These are phyloP conservation scores for Fragum whitleyi DNA, from an alignment of 2,888 invertebrate genomes.

Conservation along the genomic window DNA sequence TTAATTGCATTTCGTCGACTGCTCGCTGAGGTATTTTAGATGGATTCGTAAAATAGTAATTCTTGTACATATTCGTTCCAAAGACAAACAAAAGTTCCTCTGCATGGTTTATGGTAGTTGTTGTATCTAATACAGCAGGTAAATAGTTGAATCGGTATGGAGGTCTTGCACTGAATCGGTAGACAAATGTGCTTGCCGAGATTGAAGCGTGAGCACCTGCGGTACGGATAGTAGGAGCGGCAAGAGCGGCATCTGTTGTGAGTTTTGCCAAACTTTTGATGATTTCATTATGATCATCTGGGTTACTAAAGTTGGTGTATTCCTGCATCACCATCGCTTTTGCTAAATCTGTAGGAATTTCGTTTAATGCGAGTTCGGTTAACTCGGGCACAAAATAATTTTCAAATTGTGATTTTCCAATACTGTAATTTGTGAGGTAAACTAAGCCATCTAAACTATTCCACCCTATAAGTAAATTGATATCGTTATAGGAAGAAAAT, in stretches of 20 bases:
- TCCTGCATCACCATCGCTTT: neutral
- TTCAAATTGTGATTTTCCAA: too few species aligned
- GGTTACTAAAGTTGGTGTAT: slow-evolving; percentile 28
- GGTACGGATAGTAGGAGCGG: slow-evolving; percentile 26
- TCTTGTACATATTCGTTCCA: neutral
- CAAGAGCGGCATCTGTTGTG: slow-evolving; percentile 26
- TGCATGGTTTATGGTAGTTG: slow-evolving; percentile 24
- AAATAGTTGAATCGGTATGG: neutral
- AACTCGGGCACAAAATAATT: neutral
- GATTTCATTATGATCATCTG: slow-evolving; percentile 1
- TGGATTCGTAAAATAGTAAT: slow-evolving; percentile 14
- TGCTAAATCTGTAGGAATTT: slow-evolving; percentile 17
- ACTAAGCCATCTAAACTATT: slow-evolving; percentile 37
- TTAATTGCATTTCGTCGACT: neutral
- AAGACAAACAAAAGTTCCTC: slow-evolving; percentile 33
- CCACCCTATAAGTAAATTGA: slow-evolving; percentile 36
- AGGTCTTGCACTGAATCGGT: slow-evolving; percentile 26
- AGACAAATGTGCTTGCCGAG: slow-evolving; percentile 24
- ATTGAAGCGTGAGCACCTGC: slow-evolving; percentile 15
- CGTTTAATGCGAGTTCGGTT: neutral
- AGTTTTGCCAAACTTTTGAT: neutral
- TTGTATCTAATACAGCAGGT: neutral
- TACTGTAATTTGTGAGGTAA: neutral
- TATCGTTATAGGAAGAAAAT: slow-evolving; percentile 21
- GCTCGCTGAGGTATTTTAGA: neutral